phyloP scores from a whole-genome alignment of 2,113 vertebrate species.

The Donacobius atricapilla region DNA sequence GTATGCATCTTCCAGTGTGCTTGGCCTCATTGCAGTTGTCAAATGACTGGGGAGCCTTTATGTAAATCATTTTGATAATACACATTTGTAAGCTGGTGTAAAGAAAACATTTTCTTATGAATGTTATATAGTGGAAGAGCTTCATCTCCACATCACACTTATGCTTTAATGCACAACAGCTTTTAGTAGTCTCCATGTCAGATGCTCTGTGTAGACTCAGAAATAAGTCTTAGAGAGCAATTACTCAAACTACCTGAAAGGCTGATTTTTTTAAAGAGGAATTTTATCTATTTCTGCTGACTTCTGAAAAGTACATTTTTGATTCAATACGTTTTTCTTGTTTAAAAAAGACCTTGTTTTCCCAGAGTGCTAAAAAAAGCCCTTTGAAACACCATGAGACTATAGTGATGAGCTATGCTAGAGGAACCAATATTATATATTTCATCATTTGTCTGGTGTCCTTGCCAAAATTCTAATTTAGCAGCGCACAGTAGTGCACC shows the following conservation, averaged over 20 bases:
- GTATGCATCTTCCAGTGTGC: not conserved
- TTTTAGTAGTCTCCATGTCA: not conserved
- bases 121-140: not conserved
- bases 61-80: constrained; percentile 3
- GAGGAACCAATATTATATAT: constrained; percentile 56
- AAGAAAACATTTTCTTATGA: not conserved
- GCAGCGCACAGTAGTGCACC: constrained; percentile 52
- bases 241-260: not conserved
- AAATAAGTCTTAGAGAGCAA: not conserved
- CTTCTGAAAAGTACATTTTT: not conserved
- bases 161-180: not conserved
- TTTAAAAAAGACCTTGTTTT: constrained; percentile 15
- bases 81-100: not conserved
- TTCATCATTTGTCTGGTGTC: constrained; percentile 49
- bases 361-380: constrained; percentile 8
- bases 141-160: not conserved
- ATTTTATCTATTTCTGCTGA: not conserved
- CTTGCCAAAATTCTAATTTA: constrained; percentile 62
- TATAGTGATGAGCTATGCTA: not conserved
- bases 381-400: not conserved
- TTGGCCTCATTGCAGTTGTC: not conserved
- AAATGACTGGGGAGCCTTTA: not conserved
- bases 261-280: not conserved
- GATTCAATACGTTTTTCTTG: not conserved
- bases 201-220: not conserved